A percentile compares a stretch with the other conserved stretches of the same genome.
phyloP scores from a whole-genome alignment of 1,140 invertebrate genomes.

The Myzus persicae region DNA sequence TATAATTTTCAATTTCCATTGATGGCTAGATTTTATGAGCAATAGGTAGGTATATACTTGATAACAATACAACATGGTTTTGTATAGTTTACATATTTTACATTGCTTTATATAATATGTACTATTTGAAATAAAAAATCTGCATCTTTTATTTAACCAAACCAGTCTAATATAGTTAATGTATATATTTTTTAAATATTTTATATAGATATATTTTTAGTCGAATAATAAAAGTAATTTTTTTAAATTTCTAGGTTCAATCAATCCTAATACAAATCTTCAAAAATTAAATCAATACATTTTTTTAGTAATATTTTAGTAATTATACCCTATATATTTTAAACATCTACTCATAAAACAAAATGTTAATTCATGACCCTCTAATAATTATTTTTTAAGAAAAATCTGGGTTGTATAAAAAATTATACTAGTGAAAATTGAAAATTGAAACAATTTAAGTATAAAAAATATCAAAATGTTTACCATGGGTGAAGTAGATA shows the following conservation, averaged over 20 bases:
- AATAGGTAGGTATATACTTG: not conserved
- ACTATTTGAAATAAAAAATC: no score
- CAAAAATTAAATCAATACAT: not conserved
- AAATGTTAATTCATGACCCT: not conserved
- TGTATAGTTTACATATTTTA: not conserved
- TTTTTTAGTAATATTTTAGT: not conserved
- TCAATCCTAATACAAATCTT: not conserved
- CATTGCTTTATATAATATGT: not conserved
- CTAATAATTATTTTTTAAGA: not conserved
- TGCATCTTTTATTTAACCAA: no score
- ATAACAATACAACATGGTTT: not conserved
- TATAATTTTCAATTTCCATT: not conserved
- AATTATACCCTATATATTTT: not conserved
- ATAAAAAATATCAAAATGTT: not conserved
- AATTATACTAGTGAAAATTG: not conserved
- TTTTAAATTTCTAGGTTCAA: not conserved
- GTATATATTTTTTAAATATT: not conserved
- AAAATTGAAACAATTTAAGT: not conserved
- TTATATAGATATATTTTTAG: not conserved
- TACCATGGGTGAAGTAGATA: slow-evolving; percentile 99
- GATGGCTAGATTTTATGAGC: not conserved
- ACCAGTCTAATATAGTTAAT: not conserved
- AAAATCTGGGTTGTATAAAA: not conserved
- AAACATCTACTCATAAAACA: not conserved
- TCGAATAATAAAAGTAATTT: not conserved